Evolutionary conservation across 2,888 invertebrate species (phyloP), one percentile per base, ranked within the genome.

Genomic region (Watsonalla cultraria): DNA sequence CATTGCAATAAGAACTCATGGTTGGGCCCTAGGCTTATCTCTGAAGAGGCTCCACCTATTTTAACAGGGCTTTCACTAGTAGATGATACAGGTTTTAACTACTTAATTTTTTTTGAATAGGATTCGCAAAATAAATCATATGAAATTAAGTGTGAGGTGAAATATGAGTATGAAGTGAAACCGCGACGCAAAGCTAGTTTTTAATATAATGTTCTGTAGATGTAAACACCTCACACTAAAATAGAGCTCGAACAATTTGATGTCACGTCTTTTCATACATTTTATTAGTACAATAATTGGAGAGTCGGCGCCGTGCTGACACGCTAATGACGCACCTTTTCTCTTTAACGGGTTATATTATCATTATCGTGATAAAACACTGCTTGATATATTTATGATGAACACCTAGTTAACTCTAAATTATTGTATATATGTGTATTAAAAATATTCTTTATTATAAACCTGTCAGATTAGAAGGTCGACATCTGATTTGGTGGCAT

Each of bases 331-430:
- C 7, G 14, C n/a, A n/a, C 14, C 8, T 15, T 14, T 15, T 13
- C 6, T 39, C 62, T 60, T 7, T 46, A 59, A 46, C 49, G 58
- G 61, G 61, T 57, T 65, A 62, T 62, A 68, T 65, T 60, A 60
- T 61, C 58, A 58, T 68, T 61, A 63, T 37, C 37, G 62, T 65
- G 62, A 64, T 64, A 64, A 56, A 58, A 13, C n/a, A 47, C 34
- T 13, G 13, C 47, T 9, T 15, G 49, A 49, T 15, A 49, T 49
- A 15, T 49, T 49, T 39, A 49, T 49, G 15, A 5, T 9, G 6
- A 49, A 49, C 11, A 11, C 11, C 42, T 42, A 42, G 42, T 42
- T 42, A 11, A 42, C 5, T 42, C 11, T 2, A 42, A 42, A 42
- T 42, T 42, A 42, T 42, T 4, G 11, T 42, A 11, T 42, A 42